phyloP scores from a whole-genome alignment of 2,888 invertebrate genomes.

The Odontomyia ornata region DNA sequence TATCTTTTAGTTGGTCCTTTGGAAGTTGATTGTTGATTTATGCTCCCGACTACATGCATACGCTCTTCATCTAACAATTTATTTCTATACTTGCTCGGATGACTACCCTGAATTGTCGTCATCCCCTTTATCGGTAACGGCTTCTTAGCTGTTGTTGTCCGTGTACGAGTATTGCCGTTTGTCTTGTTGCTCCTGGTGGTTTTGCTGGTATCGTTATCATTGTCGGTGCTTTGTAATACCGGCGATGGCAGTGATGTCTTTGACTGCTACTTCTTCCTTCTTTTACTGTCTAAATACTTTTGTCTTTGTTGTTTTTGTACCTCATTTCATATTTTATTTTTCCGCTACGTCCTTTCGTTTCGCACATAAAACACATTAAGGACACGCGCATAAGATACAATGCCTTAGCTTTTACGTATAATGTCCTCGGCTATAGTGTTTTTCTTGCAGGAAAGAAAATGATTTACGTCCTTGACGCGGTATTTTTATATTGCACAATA shows the following conservation, averaged over 20 bases:
- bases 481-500: slow-evolving; percentile 28
- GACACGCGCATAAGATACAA: slow-evolving; percentile 11
- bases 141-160: slow-evolving; percentile 1
- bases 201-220: slow-evolving; percentile 30
- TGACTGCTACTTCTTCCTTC: slow-evolving; percentile 43
- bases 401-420: slow-evolving; percentile 22
- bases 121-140: not conserved
- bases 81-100: slow-evolving; percentile 25
- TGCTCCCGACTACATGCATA: slow-evolving; percentile 47
- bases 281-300: slow-evolving; percentile 39
- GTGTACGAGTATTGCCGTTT: slow-evolving; percentile 11
- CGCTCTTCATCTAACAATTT: slow-evolving; percentile 44
- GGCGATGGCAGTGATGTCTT: not conserved
- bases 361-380: slow-evolving; percentile 34
- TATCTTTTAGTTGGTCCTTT: slow-evolving; percentile 48
- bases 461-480: slow-evolving; percentile 25
- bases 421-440: slow-evolving; percentile 17
- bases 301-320: not conserved
- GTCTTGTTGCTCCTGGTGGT: slow-evolving; percentile 19
- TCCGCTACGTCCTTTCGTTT: not conserved
- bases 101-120: slow-evolving; percentile 18
- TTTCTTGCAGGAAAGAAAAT: slow-evolving; percentile 24
- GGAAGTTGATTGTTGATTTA: slow-evolving; percentile 49
- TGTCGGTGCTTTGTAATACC: not conserved
- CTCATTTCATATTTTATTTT: slow-evolving; percentile 31